A percentile compares a stretch with the other conserved stretches of the same genome.
These are phyloP conservation scores for Cerceris rybyensis DNA, from an alignment of 2,888 invertebrate genomes.

Conservation along the genomic window DNA sequence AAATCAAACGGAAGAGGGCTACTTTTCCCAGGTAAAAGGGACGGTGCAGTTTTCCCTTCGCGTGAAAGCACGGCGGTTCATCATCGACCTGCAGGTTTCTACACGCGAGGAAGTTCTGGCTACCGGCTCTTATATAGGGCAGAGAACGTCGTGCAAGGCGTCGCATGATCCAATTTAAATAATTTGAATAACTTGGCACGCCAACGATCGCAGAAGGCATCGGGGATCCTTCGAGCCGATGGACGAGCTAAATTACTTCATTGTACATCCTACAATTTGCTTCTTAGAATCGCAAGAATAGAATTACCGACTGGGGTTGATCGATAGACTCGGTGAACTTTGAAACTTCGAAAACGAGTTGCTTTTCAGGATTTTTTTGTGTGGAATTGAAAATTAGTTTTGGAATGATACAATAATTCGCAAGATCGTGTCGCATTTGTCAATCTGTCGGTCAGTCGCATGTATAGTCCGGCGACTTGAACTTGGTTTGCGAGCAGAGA, in stretches of 20 bases:
- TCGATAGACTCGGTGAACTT: neutral
- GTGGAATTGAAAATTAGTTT: no score
- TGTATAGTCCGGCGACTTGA: no score
- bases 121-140: neutral
- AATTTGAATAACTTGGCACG: constrained; percentile 56
- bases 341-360: no score
- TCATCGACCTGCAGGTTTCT: constrained; percentile 37
- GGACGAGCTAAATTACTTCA: constrained; percentile 33
- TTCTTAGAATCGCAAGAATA: constrained; percentile 10
- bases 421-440: no score
- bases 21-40: no score
- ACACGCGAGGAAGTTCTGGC: constrained; percentile 35
- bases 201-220: constrained; percentile 16
- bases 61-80: constrained; percentile 26
- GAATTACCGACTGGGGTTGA: neutral
- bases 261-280: constrained; percentile 9
- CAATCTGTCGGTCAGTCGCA: no score
- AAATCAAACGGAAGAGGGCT: no score
- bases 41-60: constrained; percentile 13
- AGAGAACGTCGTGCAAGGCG: constrained; percentile 15
- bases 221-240: constrained; percentile 20
- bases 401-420: no score
- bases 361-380: no score
- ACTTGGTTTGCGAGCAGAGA: no score
- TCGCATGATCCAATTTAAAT: constrained; percentile 53